Percentiles rank a stretch among this genome's conserved stretches.
These are phyloP conservation scores for Drosophila eohydei DNA, from an alignment of 2,888 invertebrate genomes.

Conservation along the genomic window DNA sequence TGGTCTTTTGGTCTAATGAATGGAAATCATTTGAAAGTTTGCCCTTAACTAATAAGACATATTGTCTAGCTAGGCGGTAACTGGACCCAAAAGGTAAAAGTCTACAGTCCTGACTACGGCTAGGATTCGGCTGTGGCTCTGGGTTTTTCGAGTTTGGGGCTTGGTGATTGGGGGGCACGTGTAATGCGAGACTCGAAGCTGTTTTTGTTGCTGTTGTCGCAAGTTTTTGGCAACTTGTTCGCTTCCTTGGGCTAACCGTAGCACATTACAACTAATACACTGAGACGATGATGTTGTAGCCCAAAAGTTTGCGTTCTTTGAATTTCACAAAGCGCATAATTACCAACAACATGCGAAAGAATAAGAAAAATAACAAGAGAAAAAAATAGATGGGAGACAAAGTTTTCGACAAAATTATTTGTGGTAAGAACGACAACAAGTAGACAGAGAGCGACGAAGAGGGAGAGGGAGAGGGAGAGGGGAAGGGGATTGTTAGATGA, in stretches of 20 bases:
- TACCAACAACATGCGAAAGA: constrained; percentile 71
- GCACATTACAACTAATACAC: constrained; percentile 76
- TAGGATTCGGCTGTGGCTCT: background rate
- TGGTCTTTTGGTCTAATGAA: constrained; percentile 56
- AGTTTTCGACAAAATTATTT: constrained; percentile 76
- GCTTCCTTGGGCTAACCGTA: constrained; percentile 58
- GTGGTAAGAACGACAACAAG: constrained; percentile 61
- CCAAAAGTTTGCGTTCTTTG: constrained; percentile 69
- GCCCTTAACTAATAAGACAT: constrained; percentile 68
- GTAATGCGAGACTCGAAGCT: constrained; percentile 46
- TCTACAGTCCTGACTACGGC: constrained; percentile 1
- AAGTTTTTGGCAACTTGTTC: constrained; percentile 72
- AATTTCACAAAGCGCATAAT: constrained; percentile 76
- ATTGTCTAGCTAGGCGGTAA: constrained; percentile 59
- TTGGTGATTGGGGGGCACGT: constrained; percentile 12
- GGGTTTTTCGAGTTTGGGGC: constrained; percentile 2
- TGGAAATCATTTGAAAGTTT: constrained; percentile 70
- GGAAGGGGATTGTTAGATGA: constrained; percentile 16
- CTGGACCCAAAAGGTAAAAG: constrained; percentile 39
- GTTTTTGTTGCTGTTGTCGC: constrained; percentile 51
- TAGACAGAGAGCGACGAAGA: constrained; percentile 29
- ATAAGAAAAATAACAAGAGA: constrained; percentile 12
- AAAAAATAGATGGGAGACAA: constrained; percentile 53
- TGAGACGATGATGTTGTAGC: constrained; percentile 66
- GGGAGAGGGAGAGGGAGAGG: background rate